Evolutionary conservation across 2,797 vertebrate genomes (phyloP), one percentile per base, ranked within the genome.

Genomic region (Amphiprion clarkii): DNA sequence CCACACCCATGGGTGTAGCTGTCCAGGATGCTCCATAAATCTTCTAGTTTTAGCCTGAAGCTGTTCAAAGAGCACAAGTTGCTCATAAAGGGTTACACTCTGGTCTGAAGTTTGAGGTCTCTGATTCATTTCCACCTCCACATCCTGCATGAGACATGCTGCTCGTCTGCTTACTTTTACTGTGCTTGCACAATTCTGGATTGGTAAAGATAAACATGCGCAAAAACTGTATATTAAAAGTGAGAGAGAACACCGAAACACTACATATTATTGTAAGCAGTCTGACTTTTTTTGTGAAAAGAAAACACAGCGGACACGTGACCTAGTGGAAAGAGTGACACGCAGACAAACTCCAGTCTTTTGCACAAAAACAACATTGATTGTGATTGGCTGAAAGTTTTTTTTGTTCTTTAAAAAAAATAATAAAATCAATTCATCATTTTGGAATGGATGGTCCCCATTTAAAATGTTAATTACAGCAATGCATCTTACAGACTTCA

Each of bases 391-490:
- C 60, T 76, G 42, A 39, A 86, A 48, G 46, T 79, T 78, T 56
- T 62, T 67, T 61, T 52, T 67, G n/a, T n/a, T 13, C 55, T 25
- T 10, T 12, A 13, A 63, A 69, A 80, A 87, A 86, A 78, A 77
- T 89, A 89, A 23, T 23, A 1, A 23, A 91, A 77, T 19, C 67
- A 74, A 82, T 90, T 83, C 58, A 87, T 88, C 67, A 77, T 82
- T 88, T 89, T 68, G 48, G 23, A 86, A 89, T 79, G 51, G 62
- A 85, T 76, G 68, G 64, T 84, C 60, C 33, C 64, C 54, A 82
- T 93, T 91, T 87, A 75, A 85, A 92, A 87, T 77, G 82, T 86
- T 88, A 90, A 94, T 87, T 82, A 83, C 68, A 75, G 52, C 78
- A 83, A 84, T 81, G 78, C 74, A 87, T 91, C 86, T 89, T 82